Evolutionary conservation across 1,140 invertebrate genomes (phyloP).

Genomic region (Anastrepha obliqua): DNA sequence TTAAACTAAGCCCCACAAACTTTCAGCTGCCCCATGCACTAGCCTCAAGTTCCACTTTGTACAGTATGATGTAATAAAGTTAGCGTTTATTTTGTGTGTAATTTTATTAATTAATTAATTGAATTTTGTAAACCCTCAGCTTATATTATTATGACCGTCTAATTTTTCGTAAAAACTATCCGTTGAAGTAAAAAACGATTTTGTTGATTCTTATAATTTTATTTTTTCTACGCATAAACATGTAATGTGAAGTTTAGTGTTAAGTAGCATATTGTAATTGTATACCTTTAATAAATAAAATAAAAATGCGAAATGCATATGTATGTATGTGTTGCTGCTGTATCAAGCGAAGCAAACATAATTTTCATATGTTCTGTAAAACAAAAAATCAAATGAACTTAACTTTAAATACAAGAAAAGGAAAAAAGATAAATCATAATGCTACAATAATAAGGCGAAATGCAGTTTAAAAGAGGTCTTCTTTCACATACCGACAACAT

Average conservation of each 20-base stretch:
- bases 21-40: constrained; percentile 33
- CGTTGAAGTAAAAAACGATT: constrained; percentile 15
- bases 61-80: constrained; percentile 36
- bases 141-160: constrained; percentile 12
- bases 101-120: neutral
- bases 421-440: neutral
- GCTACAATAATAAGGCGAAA: neutral
- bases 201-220: constrained; percentile 28
- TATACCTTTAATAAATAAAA: constrained; percentile 34
- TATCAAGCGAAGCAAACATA: neutral
- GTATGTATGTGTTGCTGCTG: constrained; percentile 28
- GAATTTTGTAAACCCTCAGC: constrained; percentile 17
- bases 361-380: constrained; percentile 51
- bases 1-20: constrained; percentile 6
- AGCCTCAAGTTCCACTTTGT: constrained; percentile 32
- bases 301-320: constrained; percentile 32
- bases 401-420: constrained; percentile 1
- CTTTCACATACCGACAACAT: neutral
- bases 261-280: constrained; percentile 51
- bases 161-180: constrained; percentile 12
- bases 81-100: constrained; percentile 45
- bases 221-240: constrained; percentile 27
- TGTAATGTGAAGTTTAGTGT: constrained; percentile 38
- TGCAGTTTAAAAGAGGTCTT: constrained; percentile 6
- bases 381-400: neutral